Conservation (phyloP, 2,888 invertebrate species). For the Microplitis manilae region DNA sequence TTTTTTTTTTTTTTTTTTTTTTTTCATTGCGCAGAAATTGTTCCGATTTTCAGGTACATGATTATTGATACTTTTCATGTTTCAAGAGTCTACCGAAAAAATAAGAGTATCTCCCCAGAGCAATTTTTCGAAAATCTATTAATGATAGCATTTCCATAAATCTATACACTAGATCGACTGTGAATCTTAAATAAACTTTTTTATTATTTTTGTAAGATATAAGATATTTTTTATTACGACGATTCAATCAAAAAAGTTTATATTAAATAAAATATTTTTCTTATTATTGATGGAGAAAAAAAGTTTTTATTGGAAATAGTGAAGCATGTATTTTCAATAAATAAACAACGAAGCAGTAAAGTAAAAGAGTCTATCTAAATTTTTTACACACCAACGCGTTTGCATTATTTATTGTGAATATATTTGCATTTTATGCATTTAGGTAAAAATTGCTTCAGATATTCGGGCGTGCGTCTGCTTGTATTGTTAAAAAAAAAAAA, state of each 20-base stretch:
- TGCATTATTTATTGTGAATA: constrained; percentile 52
- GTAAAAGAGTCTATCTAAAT: constrained; percentile 15
- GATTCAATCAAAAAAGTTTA: neutral
- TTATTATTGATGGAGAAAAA: neutral
- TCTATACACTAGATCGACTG: no score
- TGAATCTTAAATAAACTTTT: no score
- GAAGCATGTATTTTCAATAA: constrained; percentile 41
- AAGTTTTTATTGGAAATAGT: neutral
- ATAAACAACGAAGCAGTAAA: neutral
- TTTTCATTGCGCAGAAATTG: no score
- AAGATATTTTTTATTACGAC: no score
- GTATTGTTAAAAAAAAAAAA: neutral
- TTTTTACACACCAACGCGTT: constrained; percentile 36
- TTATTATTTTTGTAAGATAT: no score
- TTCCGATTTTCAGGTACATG: no score
- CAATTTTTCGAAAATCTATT: no score
- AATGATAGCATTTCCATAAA: no score
- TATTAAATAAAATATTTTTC: neutral
- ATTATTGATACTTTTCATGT: no score
- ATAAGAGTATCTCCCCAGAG: no score
- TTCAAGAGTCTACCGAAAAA: no score
- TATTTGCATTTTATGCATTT: constrained; percentile 50
- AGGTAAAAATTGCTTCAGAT: constrained; percentile 18
- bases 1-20: no score
- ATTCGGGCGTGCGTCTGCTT: constrained; percentile 34